These are phyloP conservation scores for Apocheima hispidaria DNA, from an alignment of 2,888 invertebrate genomes.

Conservation along the genomic window DNA sequence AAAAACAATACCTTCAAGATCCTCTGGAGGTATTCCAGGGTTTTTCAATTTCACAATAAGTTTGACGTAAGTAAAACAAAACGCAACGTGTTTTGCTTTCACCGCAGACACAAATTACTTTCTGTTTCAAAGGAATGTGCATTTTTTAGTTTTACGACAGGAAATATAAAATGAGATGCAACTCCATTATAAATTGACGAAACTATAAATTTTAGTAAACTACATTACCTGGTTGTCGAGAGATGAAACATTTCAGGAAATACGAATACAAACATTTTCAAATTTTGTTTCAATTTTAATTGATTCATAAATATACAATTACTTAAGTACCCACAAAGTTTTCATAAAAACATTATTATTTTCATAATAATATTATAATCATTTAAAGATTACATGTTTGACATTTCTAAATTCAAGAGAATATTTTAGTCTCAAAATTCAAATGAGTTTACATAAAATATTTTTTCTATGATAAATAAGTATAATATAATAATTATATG, in stretches of 20 bases:
- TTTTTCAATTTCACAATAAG: no score
- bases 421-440: no score
- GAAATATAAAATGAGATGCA: neutral
- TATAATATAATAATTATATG: no score
- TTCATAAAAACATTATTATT: no score
- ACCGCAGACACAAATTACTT: constrained; percentile 32
- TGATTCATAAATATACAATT: neutral
- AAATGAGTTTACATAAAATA: no score
- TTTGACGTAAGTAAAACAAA: neutral
- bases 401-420: no score
- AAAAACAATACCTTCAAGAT: no score
- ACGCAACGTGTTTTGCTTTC: constrained; percentile 29
- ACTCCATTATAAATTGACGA: neutral
- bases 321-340: no score
- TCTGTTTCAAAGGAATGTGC: constrained; percentile 26
- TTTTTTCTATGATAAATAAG: no score
- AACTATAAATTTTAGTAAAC: constrained; percentile 9
- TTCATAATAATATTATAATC: no score
- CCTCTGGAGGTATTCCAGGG: no score
- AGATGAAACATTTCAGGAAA: constrained; percentile 1
- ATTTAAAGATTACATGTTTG: neutral
- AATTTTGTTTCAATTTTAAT: neutral
- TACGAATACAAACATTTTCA: neutral
- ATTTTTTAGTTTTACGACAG: constrained; percentile 5
- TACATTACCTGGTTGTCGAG: constrained; percentile 6